Evolutionary conservation across 2,797 vertebrate genomes (phyloP), one percentile per base, ranked within the genome.

Genomic region (Hapalemur alaotrensis): DNA sequence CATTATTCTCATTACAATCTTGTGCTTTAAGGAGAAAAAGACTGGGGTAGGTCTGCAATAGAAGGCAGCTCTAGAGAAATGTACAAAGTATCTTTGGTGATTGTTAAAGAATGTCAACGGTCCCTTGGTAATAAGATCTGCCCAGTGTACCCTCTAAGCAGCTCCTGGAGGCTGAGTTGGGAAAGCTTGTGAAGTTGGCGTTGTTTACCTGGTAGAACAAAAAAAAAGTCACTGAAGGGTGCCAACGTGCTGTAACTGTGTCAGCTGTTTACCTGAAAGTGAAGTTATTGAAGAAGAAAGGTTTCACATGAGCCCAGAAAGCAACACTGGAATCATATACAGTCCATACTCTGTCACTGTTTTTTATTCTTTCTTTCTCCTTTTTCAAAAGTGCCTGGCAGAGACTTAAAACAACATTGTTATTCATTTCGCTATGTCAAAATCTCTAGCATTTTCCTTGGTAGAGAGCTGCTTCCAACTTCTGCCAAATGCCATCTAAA

Each of bases 1-100:
- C 32, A 61, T 73, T 96, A 89, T 76, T 52, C 35, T 90, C 88
- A 96, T 96, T 93, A 63, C 30, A 92, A 65, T 83, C 54, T 65
- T 88, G 30, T 57, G 6, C 83, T 94, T 85, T 89, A 70, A 95
- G 76, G 41, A 25, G 38, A 48, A 89, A 10, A 61, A 30, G 48
- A 67, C 8, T 6, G 30, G 35, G 32, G 6, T 25, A 69, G n/a
- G 23, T 91, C 32, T 81, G 22, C 2, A 22, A 76, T 15, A 80
- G 61, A 65, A 86, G 43, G 11, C 4, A 23, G 30, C 7, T 28
- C 35, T 32, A 63, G 67, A 75, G 50, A 41, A 88, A 59, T 32
- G 25, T n/a, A 20, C 25, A 90, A 7, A 35, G 32, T 54, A 18
- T 67, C 65, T 41, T 32, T 72, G 20, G 14, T 38, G 78, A 76